Conservation (phyloP, 2,113 vertebrate species). For the Emydura subglobosa region DNA sequence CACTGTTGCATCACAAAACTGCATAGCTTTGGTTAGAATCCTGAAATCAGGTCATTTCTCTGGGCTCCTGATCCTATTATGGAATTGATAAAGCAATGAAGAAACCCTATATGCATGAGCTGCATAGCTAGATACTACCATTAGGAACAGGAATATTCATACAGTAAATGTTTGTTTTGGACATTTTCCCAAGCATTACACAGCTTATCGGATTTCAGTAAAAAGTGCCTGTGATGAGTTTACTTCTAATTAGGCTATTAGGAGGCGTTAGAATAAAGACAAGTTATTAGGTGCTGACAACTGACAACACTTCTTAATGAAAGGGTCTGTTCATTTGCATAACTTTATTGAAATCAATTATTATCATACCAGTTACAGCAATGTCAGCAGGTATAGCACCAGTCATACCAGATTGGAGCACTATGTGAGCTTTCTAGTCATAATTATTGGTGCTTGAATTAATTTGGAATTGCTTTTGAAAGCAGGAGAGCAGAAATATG, state of each 20-base stretch:
- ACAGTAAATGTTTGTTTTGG: background rate
- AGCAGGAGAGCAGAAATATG: slow-evolving; percentile 23
- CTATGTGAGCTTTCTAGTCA: background rate
- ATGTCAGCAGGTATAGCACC: background rate
- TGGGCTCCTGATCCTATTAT: background rate
- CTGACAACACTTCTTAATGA: background rate
- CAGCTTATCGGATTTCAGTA: background rate
- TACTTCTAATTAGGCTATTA: background rate
- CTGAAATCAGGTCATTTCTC: background rate
- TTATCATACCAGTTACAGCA: background rate
- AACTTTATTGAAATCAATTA: background rate
- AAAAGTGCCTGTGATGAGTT: background rate
- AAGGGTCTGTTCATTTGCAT: background rate
- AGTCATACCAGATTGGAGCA: background rate
- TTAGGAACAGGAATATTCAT: background rate
- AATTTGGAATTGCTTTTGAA: slow-evolving; percentile 51
- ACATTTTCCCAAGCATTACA: background rate
- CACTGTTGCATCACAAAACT: background rate
- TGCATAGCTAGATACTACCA: background rate
- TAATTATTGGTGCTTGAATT: slow-evolving; percentile 9
- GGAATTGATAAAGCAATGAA: background rate
- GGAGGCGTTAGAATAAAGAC: background rate
- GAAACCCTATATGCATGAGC: background rate
- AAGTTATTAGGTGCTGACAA: background rate
- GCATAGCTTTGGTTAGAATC: background rate